Evolutionary conservation across 2,797 vertebrate genomes (phyloP).

Genomic region (Numenius phaeopus): DNA sequence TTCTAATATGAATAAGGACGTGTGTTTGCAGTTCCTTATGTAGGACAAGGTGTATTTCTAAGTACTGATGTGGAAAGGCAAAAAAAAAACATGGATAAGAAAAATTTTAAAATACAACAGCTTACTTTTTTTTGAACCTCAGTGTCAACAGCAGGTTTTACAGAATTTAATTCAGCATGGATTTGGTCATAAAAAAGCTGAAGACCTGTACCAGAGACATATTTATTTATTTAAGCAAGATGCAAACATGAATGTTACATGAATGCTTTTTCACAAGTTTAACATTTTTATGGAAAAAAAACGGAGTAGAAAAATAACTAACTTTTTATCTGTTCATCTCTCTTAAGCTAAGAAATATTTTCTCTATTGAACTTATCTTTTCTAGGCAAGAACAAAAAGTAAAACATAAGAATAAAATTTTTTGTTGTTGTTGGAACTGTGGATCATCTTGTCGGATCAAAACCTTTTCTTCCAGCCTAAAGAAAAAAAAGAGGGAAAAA

Average conservation of each 20-base stretch:
- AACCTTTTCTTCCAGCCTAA: background rate
- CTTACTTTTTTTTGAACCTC: background rate
- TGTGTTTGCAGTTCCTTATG: too few species aligned
- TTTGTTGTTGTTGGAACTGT: background rate
- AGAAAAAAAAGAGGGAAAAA: background rate
- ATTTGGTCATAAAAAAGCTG: background rate
- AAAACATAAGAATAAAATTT: background rate
- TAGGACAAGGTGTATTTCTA: fast-evolving
- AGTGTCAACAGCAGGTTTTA: background rate
- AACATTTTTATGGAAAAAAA: background rate
- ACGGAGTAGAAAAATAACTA: background rate
- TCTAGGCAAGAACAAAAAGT: fast-evolving
- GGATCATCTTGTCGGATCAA: fast-evolving
- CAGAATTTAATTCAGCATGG: background rate
- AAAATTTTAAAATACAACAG: background rate
- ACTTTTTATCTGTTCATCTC: background rate
- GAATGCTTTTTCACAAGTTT: background rate
- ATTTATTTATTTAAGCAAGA: background rate
- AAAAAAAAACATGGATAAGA: background rate
- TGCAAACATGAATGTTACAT: fast-evolving
- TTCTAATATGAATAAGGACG: too few species aligned
- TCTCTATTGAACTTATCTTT: background rate
- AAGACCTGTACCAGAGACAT: fast-evolving
- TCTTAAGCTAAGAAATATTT: background rate
- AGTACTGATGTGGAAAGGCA: fast-evolving